These are phyloP conservation scores for Geococcyx californianus DNA, from an alignment of 2,113 vertebrate genomes.

Conservation along the genomic window DNA sequence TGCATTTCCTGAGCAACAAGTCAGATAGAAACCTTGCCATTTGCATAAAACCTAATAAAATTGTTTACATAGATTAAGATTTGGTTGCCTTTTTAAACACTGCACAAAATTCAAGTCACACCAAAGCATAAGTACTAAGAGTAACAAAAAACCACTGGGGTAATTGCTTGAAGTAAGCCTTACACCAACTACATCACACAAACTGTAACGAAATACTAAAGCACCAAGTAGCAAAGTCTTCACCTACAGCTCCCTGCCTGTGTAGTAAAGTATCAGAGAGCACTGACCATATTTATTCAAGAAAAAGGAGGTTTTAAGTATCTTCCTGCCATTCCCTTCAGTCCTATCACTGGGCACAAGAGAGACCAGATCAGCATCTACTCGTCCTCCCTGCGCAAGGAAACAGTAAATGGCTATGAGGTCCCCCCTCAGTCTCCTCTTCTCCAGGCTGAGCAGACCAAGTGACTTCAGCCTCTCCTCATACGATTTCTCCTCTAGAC, in stretches of 20 bases:
- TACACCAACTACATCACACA: neutral
- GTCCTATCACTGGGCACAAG: no score
- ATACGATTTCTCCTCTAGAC: no score
- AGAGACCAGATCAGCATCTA: no score
- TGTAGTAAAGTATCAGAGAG: neutral
- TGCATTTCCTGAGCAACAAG: neutral
- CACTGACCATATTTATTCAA: neutral
- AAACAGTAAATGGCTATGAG: no score
- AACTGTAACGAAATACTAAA: neutral
- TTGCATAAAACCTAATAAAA: neutral
- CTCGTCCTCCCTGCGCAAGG: no score
- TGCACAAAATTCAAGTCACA: neutral
- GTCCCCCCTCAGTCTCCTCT: no score
- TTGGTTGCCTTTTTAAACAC: neutral
- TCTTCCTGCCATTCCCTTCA: no score
- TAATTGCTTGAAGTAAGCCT: neutral
- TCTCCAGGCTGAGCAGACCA: no score
- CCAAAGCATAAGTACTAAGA: neutral
- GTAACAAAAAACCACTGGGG: neutral
- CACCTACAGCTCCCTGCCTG: neutral
- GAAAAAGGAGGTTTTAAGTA: neutral
- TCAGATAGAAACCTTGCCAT: neutral
- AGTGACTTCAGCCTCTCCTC: no score
- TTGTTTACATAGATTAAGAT: neutral
- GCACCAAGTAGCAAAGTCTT: neutral